phyloP scores from a whole-genome alignment of 2,888 invertebrate species.

The Chloroclysta siterata region DNA sequence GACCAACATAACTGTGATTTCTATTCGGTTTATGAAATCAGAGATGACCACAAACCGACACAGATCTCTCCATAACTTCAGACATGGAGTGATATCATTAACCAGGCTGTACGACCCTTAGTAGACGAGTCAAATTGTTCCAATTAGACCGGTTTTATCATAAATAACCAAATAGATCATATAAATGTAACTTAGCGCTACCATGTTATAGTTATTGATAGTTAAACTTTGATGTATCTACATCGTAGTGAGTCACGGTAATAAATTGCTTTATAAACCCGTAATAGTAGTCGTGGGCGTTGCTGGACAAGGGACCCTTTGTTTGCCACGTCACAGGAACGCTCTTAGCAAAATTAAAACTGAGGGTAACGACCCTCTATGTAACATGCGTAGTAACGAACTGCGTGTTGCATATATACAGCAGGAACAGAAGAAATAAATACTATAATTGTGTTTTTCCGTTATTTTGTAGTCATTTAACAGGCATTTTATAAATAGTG shows the following conservation, averaged over 20 bases:
- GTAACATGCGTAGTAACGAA: constrained; percentile 48
- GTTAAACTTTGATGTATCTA: constrained; percentile 57
- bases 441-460: constrained; percentile 37
- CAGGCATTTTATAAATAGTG: constrained; percentile 56
- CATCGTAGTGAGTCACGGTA: constrained; percentile 71
- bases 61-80: constrained; percentile 58
- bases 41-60: constrained; percentile 71
- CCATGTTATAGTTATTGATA: constrained; percentile 50
- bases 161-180: constrained; percentile 46
- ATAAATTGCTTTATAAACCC: constrained; percentile 72
- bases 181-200: constrained; percentile 48
- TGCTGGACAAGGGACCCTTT: constrained; percentile 77
- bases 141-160: constrained; percentile 55
- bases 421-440: constrained; percentile 35
- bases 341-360: constrained; percentile 81
- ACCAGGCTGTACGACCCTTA: constrained; percentile 58
- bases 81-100: constrained; percentile 53
- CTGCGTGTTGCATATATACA: constrained; percentile 39
- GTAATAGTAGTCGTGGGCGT: constrained; percentile 72
- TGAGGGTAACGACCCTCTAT: constrained; percentile 64
- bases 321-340: constrained; percentile 76
- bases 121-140: constrained; percentile 65
- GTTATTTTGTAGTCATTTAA: constrained; percentile 46
- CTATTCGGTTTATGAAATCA: constrained; percentile 65
- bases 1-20: constrained; percentile 58